phyloP scores from a whole-genome alignment of 2,797 vertebrate species.

The Sciurus vulgaris region DNA sequence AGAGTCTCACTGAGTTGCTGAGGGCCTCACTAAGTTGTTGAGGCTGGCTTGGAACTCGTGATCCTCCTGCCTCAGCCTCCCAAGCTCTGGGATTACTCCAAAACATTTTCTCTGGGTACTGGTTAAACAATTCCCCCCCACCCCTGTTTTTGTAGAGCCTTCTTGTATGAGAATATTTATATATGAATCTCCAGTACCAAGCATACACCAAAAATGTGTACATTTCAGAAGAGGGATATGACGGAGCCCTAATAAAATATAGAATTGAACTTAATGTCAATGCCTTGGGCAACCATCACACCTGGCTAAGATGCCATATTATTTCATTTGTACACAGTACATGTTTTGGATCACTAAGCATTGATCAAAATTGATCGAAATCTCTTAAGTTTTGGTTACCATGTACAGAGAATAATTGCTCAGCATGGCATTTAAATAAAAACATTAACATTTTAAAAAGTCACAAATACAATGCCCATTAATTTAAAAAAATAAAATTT shows the following conservation, averaged over 20 bases:
- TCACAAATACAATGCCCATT: slow-evolving; percentile 83
- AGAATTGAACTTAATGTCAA: slow-evolving; percentile 70
- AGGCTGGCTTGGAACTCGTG: too few species aligned
- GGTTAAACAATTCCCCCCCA: slow-evolving; percentile 41
- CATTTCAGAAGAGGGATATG: slow-evolving; percentile 58
- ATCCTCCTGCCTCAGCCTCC: too few species aligned
- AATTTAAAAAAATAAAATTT: slow-evolving; percentile 83
- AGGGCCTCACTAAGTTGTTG: too few species aligned
- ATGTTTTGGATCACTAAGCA: slow-evolving; percentile 72
- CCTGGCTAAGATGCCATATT: slow-evolving; percentile 61
- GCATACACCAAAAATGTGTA: slow-evolving; percentile 61
- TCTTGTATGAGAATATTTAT: slow-evolving; percentile 45
- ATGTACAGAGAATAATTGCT: slow-evolving; percentile 84
- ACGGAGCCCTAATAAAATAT: slow-evolving; percentile 71
- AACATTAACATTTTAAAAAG: slow-evolving; percentile 80
- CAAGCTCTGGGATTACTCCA: background rate
- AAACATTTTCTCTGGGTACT: slow-evolving; percentile 37
- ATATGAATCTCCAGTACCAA: slow-evolving; percentile 71
- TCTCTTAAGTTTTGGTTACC: slow-evolving; percentile 84
- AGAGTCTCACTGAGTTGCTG: too few species aligned
- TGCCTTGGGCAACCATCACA: slow-evolving; percentile 60
- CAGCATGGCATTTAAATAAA: slow-evolving; percentile 87
- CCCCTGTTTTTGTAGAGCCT: background rate
- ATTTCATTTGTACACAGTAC: slow-evolving; percentile 80
- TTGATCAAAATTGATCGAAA: slow-evolving; percentile 85